Evolutionary conservation across 2,113 vertebrate species (phyloP), one percentile per base, ranked within the genome.

Genomic region (Otocyon megalotis): DNA sequence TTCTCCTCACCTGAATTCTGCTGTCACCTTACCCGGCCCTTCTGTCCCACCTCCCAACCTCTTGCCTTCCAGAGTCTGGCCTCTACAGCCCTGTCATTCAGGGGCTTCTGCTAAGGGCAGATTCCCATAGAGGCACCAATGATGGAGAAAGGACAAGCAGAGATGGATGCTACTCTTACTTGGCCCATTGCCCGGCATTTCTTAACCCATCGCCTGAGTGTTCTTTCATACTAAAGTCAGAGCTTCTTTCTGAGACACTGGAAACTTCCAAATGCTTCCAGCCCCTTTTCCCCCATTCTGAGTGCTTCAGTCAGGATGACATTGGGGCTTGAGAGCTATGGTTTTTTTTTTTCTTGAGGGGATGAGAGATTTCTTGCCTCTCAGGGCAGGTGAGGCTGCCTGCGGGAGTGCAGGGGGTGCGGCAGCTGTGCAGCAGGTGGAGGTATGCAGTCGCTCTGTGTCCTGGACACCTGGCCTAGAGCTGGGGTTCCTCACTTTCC

Each of bases 261-360:
- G 92, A 96, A 74, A 86, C 62, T 96, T 97, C 71, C 82, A 89
- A 8, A 83, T 93, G 79, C n/a, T 93, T 91, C 77, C 50, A 53
- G 24, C 37, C 88, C 77, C 67, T 56, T 76, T 35, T 19, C 10
- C 9, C 28, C 24, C 48, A 43, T 50, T 92, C 43, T 37, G 88
- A 98, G n/a, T 9, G 11, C 48, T 85, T 62, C 77, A 76, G 50
- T 72, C 56, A 62, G 16, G 37, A 63, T 83, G 83, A 83, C 67
- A 72, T 48, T 81, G 85, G 65, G 92, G 67, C 74, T 90, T 72
- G 4, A 83, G 67, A 50, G 83, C 43, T 32, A 60, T 26, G 24
- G 17, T 17, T 62, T 54, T 71, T 87, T 50, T 86, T 48, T 26
- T 48, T 16, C 16, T 48, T 24, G 53, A 48, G 16, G 48, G 26